Evolutionary conservation across 2,113 vertebrate genomes (phyloP).

Genomic region (Cettia cetti): DNA sequence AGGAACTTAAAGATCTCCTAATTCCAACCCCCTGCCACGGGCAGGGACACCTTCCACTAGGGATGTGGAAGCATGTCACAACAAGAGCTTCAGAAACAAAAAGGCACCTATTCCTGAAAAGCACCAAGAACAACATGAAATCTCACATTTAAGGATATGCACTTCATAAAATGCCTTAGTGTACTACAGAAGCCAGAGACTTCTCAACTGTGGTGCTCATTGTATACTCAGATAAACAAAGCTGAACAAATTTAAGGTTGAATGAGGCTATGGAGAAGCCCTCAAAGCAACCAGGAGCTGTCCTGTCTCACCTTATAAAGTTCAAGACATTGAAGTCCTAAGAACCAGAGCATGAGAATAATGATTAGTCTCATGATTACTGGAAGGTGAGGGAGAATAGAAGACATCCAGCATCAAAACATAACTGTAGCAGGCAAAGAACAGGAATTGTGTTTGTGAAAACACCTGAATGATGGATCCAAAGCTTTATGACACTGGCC

Average conservation of each 20-base stretch:
- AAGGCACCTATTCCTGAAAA: not conserved
- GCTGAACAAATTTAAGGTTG: not conserved
- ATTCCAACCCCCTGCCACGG: not conserved
- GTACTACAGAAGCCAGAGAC: not conserved
- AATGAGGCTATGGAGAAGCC: not conserved
- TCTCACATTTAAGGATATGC: not conserved
- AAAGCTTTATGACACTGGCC: not conserved
- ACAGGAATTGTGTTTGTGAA: not conserved
- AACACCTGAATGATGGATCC: accelerated
- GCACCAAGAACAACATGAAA: not conserved
- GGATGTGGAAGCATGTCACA: not conserved
- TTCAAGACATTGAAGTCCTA: not conserved
- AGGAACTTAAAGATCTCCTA: not conserved
- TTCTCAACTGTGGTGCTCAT: accelerated
- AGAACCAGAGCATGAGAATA: not conserved
- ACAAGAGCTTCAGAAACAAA: not conserved
- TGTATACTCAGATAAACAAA: not conserved
- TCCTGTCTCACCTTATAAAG: not conserved
- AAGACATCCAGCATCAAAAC: not conserved
- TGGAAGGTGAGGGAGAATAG: not conserved
- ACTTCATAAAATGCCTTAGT: not conserved
- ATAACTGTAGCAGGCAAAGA: not conserved
- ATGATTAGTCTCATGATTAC: not conserved
- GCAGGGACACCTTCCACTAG: not conserved
- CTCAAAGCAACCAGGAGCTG: not conserved